Evolutionary conservation across 2,888 invertebrate species (phyloP).

Genomic region (Coelinius sp.): DNA sequence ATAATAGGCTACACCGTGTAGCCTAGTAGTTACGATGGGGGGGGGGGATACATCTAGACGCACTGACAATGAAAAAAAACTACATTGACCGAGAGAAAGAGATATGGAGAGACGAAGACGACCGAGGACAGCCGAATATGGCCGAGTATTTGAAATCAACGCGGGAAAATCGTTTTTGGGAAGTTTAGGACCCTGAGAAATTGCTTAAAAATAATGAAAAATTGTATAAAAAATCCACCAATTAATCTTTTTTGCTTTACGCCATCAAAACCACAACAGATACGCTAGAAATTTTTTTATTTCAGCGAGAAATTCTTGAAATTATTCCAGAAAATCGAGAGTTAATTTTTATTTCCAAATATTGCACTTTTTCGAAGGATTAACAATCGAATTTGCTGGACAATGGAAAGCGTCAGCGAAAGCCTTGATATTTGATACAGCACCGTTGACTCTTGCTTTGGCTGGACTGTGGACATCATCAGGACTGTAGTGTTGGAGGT

Average conservation of each 20-base stretch:
- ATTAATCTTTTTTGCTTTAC: too few relatives aligned
- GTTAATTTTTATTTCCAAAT: conserved; percentile 18
- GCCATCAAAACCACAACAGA: too few relatives aligned
- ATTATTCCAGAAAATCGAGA: too few relatives aligned
- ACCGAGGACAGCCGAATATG: background rate
- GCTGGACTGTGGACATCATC: conserved; percentile 21
- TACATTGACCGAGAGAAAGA: too few relatives aligned
- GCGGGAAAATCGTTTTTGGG: too few relatives aligned
- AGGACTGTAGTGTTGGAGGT: conserved; percentile 4
- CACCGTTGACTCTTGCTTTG: conserved; percentile 16
- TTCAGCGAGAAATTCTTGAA: too few relatives aligned
- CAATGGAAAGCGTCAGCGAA: conserved; percentile 28
- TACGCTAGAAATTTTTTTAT: too few relatives aligned
- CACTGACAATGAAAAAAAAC: background rate
- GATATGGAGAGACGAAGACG: background rate
- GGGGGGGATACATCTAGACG: too few relatives aligned
- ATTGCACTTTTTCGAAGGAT: conserved; percentile 19
- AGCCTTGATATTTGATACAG: conserved; percentile 22
- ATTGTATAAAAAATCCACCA: too few relatives aligned
- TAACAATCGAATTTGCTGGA: background rate
- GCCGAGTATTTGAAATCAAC: too few relatives aligned
- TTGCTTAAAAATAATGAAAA: too few relatives aligned
- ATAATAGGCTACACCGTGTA: background rate
- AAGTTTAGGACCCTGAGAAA: too few relatives aligned
- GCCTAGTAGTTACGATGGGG: background rate